These are phyloP conservation scores for Nebria brevicollis DNA, from an alignment of 2,888 invertebrate species.

Conservation along the genomic window DNA sequence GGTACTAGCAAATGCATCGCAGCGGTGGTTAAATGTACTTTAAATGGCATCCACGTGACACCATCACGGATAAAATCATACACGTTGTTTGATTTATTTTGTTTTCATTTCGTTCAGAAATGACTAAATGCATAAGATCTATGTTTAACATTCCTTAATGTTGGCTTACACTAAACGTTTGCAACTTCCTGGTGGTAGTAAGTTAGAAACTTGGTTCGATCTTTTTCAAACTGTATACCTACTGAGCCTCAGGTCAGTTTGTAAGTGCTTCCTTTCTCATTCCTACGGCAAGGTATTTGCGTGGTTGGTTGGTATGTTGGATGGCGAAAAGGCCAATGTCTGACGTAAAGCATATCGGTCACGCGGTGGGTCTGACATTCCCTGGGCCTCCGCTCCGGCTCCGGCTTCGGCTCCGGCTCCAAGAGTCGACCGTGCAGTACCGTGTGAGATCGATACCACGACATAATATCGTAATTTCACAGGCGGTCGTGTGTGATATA, in stretches of 20 bases:
- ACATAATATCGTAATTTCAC: slow-evolving; percentile 25
- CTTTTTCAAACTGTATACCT: background rate
- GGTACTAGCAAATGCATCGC: too few relatives aligned
- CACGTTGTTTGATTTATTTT: too few relatives aligned
- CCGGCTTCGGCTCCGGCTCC: background rate
- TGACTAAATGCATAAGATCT: too few relatives aligned
- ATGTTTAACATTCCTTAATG: too few relatives aligned
- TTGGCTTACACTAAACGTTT: too few relatives aligned
- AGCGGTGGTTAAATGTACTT: too few relatives aligned
- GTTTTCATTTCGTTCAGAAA: too few relatives aligned
- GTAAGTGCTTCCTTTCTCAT: background rate
- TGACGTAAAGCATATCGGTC: slow-evolving; percentile 19
- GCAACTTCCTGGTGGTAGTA: too few relatives aligned
- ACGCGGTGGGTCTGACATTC: slow-evolving; percentile 23
- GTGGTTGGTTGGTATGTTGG: background rate
- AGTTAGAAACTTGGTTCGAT: background rate
- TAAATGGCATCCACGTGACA: too few relatives aligned
- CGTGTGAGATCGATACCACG: slow-evolving; percentile 18
- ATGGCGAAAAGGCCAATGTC: slow-evolving; percentile 17
- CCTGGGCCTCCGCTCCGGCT: background rate
- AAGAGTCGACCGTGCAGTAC: background rate
- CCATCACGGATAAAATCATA: too few relatives aligned
- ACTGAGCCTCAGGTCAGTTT: background rate
- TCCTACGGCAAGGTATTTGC: background rate
- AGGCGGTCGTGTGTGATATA: background rate